These are phyloP conservation scores for Alosa sapidissima DNA, from an alignment of 2,797 vertebrate genomes.

Conservation along the genomic window DNA sequence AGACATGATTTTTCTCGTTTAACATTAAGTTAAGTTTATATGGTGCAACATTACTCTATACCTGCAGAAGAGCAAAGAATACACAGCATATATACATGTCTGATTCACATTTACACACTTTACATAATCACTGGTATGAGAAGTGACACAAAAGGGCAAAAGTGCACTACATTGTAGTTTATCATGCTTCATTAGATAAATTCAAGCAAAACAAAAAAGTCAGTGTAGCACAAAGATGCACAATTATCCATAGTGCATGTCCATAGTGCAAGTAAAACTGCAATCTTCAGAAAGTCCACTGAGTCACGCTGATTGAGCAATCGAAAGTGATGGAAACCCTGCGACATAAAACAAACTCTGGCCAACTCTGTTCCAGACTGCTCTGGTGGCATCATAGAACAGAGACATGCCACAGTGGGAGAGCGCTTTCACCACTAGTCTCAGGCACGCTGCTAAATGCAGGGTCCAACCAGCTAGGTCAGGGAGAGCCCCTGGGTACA, in stretches of 20 bases:
- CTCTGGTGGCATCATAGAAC: not conserved
- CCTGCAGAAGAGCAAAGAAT: not conserved
- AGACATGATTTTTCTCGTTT: not conserved
- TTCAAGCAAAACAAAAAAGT: not conserved
- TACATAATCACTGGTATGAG: not conserved
- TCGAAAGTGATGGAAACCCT: not conserved
- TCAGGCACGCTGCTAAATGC: constrained; percentile 41
- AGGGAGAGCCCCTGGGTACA: constrained; percentile 47
- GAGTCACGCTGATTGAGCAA: not conserved
- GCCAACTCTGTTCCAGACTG: not conserved
- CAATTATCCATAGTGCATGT: not conserved
- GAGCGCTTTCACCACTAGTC: constrained; percentile 8
- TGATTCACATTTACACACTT: not conserved
- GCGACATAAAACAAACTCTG: not conserved
- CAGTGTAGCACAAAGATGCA: not conserved
- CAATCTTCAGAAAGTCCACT: not conserved
- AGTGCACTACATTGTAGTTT: not conserved
- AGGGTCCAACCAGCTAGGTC: constrained; percentile 42
- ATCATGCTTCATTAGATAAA: not conserved
- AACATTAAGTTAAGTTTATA: too few relatives aligned
- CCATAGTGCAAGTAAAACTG: not conserved
- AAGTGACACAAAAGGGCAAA: not conserved
- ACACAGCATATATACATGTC: not conserved
- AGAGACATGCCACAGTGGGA: constrained; percentile 7
- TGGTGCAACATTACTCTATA: not conserved